Conservation (phyloP, 2,797 vertebrate genomes). For the Spea hammondii region DNA sequence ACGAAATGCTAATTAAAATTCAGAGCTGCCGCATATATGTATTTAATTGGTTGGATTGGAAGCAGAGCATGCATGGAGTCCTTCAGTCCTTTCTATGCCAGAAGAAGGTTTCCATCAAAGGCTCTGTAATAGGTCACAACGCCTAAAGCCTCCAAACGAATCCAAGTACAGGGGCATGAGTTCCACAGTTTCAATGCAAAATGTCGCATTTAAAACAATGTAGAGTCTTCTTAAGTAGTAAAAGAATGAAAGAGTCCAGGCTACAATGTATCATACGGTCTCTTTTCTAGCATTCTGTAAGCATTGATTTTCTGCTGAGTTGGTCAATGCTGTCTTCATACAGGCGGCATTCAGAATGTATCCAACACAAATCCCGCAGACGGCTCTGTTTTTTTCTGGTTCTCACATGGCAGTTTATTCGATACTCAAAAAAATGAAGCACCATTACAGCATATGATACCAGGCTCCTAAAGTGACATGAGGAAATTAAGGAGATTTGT, state of each 20-base stretch:
- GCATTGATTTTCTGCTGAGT: conserved; percentile 6
- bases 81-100: too few relatives aligned
- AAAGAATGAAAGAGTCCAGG: neutral
- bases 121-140: too few relatives aligned
- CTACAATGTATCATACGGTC: neutral
- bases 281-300: neutral
- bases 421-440: conserved; percentile 1
- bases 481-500: neutral
- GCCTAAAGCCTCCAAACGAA: too few relatives aligned
- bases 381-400: neutral
- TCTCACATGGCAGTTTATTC: conserved; percentile 4
- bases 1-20: too few relatives aligned
- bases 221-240: too few relatives aligned
- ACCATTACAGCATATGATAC: neutral
- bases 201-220: too few relatives aligned
- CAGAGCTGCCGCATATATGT: too few relatives aligned
- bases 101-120: too few relatives aligned
- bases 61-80: too few relatives aligned
- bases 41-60: too few relatives aligned
- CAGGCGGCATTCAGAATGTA: neutral
- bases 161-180: too few relatives aligned
- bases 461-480: neutral
- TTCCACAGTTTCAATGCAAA: too few relatives aligned
- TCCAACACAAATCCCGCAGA: neutral
- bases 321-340: neutral